Evolutionary conservation across 2,888 invertebrate genomes (phyloP).

Genomic region (Pachydiplax longipennis): DNA sequence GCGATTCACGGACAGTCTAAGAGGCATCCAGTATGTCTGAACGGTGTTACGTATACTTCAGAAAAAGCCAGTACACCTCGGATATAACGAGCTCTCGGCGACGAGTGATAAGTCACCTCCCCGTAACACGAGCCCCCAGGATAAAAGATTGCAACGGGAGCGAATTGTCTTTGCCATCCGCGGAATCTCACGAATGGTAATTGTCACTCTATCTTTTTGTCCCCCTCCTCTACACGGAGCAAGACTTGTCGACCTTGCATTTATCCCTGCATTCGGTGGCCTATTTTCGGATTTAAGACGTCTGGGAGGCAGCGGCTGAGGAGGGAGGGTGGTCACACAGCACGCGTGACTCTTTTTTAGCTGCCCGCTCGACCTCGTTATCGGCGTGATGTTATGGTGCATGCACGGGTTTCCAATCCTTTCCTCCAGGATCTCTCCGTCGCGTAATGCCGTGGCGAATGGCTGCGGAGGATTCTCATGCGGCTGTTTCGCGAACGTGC

Average conservation of each 20-base stretch:
- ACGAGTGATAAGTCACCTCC: not conserved
- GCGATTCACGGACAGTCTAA: too few relatives aligned
- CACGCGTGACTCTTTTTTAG: not conserved
- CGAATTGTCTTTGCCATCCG: not conserved
- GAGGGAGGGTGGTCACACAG: not conserved
- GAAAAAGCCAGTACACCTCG: not conserved
- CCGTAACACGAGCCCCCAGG: not conserved
- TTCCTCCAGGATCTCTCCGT: not conserved
- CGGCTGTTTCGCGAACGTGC: too few relatives aligned
- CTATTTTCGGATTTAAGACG: not conserved
- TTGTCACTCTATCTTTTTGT: not conserved
- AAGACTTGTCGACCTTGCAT: constrained; percentile 3
- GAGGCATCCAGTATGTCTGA: not conserved
- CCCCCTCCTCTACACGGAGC: not conserved
- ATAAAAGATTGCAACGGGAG: not conserved
- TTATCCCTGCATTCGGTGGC: not conserved
- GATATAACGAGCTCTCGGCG: not conserved
- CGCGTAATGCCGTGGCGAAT: not conserved
- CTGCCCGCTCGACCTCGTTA: not conserved
- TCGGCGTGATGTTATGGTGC: not conserved
- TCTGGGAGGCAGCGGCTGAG: not conserved
- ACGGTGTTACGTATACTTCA: not conserved
- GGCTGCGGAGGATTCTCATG: too few relatives aligned
- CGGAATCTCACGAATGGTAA: not conserved
- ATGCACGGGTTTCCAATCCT: not conserved